A percentile compares a stretch with the other conserved stretches of the same genome.
Conservation (phyloP, 1,140 invertebrate genomes). For the Hyposmocoma kahamanoa region DNA sequence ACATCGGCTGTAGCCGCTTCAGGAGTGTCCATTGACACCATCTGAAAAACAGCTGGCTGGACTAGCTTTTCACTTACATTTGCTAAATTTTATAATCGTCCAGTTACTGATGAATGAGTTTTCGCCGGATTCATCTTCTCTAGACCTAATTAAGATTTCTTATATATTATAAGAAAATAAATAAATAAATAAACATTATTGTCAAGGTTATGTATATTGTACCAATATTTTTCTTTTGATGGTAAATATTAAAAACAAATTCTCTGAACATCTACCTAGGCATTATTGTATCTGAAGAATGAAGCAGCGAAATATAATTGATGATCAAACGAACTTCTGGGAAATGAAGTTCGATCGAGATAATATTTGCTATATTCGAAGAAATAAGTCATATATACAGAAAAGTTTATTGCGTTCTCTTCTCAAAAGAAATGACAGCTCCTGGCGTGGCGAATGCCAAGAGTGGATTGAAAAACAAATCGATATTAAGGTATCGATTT, state of each 20-base stretch:
- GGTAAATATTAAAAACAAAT: too few relatives aligned
- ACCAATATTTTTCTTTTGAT: too few relatives aligned
- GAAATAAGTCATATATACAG: constrained; percentile 1
- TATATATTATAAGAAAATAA: too few relatives aligned
- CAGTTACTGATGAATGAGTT: background rate
- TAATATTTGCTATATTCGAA: constrained; percentile 1
- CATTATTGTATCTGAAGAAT: background rate
- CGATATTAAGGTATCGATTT: too few relatives aligned
- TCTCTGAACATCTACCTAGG: constrained; percentile 2
- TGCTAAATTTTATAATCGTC: background rate
- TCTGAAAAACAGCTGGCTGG: background rate
- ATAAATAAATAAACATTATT: background rate
- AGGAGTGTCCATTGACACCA: background rate
- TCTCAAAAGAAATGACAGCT: too few relatives aligned
- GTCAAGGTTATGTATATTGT: background rate
- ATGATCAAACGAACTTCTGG: constrained; percentile 4
- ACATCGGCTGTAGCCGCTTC: constrained; percentile 6
- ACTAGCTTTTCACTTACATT: background rate
- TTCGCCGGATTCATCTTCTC: background rate
- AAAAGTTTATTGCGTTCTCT: too few relatives aligned
- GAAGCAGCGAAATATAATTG: constrained; percentile 2
- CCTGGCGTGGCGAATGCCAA: too few relatives aligned
- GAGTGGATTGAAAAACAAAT: too few relatives aligned
- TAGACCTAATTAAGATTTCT: background rate
- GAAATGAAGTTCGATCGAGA: constrained; percentile 2